phyloP scores from a whole-genome alignment of 2,113 vertebrate species.

The Hipposideros armiger region DNA sequence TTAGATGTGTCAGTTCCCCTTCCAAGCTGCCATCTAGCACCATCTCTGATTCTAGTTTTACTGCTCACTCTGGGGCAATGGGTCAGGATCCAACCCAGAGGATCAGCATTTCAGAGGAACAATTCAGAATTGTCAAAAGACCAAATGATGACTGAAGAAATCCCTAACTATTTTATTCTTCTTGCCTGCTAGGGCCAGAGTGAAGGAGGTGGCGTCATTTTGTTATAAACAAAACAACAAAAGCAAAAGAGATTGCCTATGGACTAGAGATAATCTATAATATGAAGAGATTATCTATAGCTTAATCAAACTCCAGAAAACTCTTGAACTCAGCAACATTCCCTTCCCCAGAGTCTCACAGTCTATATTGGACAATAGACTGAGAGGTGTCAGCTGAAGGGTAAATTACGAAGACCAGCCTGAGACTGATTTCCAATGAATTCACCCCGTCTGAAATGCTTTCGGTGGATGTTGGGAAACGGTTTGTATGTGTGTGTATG shows the following conservation, averaged over 20 bases:
- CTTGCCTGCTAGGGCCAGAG: background rate
- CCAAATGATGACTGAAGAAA: constrained; percentile 11
- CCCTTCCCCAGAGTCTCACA: background rate
- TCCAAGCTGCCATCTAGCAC: constrained; percentile 56
- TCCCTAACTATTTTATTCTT: constrained; percentile 25
- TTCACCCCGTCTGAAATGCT: background rate
- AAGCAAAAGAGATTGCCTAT: background rate
- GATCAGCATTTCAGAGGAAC: background rate
- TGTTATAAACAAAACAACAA: constrained; percentile 31
- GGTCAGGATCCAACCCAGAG: constrained; percentile 36
- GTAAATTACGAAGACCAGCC: background rate
- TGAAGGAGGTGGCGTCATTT: background rate
- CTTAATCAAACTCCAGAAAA: constrained; percentile 56
- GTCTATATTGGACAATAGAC: background rate
- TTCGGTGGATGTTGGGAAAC: background rate
- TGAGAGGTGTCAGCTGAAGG: background rate
- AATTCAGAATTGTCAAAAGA: background rate
- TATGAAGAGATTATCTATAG: constrained; percentile 56
- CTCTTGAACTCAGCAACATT: constrained; percentile 39
- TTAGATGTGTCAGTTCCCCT: constrained; percentile 68
- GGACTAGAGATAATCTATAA: constrained; percentile 52
- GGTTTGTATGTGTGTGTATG: background rate
- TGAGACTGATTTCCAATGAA: background rate
- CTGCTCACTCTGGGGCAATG: background rate
- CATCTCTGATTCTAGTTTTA: background rate